These are phyloP conservation scores for Melanotaenia pygmaea DNA, from an alignment of 2,797 vertebrate genomes.

Conservation along the genomic window DNA sequence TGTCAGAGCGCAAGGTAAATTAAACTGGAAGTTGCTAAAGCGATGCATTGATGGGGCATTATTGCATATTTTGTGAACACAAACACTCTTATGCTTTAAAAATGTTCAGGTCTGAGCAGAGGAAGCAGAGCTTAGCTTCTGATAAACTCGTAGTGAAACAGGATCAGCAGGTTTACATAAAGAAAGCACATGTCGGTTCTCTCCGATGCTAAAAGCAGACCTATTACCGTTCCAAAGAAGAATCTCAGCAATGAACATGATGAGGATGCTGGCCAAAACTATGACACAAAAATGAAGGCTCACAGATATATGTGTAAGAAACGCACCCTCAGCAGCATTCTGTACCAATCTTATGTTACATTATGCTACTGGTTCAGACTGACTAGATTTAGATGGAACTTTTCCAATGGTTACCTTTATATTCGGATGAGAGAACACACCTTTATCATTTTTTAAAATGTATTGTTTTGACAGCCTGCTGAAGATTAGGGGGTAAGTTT, in stretches of 20 bases:
- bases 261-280: slow-evolving; percentile 15
- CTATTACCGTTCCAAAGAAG: neutral
- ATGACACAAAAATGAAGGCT: slow-evolving; percentile 8
- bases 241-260: neutral
- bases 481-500: neutral
- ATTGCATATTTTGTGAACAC: slow-evolving; percentile 30
- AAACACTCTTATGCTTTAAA: neutral
- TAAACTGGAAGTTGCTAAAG: slow-evolving; percentile 4
- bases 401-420: neutral
- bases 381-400: slow-evolving; percentile 11
- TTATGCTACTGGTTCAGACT: slow-evolving; percentile 7
- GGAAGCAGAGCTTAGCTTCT: neutral
- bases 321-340: neutral
- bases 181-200: neutral
- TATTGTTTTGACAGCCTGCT: slow-evolving; percentile 4
- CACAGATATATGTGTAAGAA: neutral
- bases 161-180: neutral
- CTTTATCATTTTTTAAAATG: slow-evolving; percentile 4
- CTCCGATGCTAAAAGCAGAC: neutral
- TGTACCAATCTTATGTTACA: neutral
- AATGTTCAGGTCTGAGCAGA: slow-evolving; percentile 4
- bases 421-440: neutral
- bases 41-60: slow-evolving; percentile 10
- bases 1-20: neutral
- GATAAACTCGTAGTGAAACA: neutral